Evolutionary conservation across 2,888 invertebrate genomes (phyloP).

Genomic region (Aethes cnicana): DNA sequence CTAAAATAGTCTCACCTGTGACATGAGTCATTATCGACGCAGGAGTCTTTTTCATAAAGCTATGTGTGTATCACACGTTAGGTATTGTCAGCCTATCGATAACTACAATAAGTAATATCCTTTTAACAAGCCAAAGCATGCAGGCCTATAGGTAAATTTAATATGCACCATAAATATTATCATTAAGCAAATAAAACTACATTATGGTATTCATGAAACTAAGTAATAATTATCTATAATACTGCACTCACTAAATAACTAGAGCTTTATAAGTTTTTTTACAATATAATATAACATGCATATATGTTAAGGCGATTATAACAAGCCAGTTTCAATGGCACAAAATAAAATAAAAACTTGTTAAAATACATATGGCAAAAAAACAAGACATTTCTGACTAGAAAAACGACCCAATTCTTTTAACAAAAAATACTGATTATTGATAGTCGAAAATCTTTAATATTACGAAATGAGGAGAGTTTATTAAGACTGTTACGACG

Average conservation of each 20-base stretch:
- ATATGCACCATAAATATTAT: conserved; percentile 42
- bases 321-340: conserved; percentile 47
- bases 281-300: conserved; percentile 63
- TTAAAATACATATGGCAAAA: not conserved
- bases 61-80: conserved; percentile 41
- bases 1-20: conserved; percentile 40
- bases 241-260: conserved; percentile 58
- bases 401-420: conserved; percentile 1
- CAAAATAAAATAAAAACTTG: conserved; percentile 10
- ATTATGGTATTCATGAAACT: no score
- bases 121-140: conserved; percentile 19
- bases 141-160: conserved; percentile 1
- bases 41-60: conserved; percentile 41
- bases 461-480: no score
- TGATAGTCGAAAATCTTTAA: no score
- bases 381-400: conserved; percentile 20
- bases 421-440: no score
- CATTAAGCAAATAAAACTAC: no score
- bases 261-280: no score
- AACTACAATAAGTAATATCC: conserved; percentile 10
- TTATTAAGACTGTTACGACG: no score
- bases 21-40: conserved; percentile 35
- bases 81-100: conserved; percentile 32
- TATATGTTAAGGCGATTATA: conserved; percentile 39
- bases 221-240: conserved; percentile 54